Evolutionary conservation across 2,797 vertebrate genomes (phyloP), one percentile per base, ranked within the genome.

Genomic region (Tympanoctomys barrerae): DNA sequence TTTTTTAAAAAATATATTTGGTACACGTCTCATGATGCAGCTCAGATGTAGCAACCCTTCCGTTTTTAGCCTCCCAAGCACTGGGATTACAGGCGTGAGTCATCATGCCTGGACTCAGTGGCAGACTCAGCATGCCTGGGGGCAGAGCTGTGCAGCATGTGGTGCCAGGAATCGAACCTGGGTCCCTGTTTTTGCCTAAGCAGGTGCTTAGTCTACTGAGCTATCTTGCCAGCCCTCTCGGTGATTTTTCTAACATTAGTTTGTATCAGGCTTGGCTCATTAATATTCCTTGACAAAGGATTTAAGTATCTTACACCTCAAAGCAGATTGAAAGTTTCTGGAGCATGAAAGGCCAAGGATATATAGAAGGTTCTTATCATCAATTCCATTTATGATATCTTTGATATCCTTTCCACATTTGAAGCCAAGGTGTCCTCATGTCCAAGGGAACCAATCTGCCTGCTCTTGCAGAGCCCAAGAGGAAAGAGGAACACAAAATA

Each of bases 231-330:
- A 1, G 16, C 54, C 57, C 31, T 92, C 11, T 77, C 82, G 46
- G 14, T 81, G 81, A 92, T 83, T 79, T 73, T 54, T 87, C 0
- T 49, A 87, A 9, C 4, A 64, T 86, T n/a, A 94, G 26, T 16
- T 19, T 66, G 39, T 39, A 80, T 13, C 19, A 91, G 28, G 3
- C 52, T 92, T 89, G 89, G 54, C 70, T 83, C 39, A n/a, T 46
- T 96, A 91, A n/a, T 78, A 93, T 68, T 87, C 42, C 39, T 90
- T 62, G 73, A 61, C 59, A 71, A 93, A 33, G 36, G 71, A 88
- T 33, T 46, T 66, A 7, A 14, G 0, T 71, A 19, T 78, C 36
- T 93, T 84, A 75, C 7, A 64, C 83, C 87, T 84, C 61, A 73
- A 68, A 85, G n/a, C 64, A 81, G 28, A 42, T 49, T 10, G 42